phyloP scores from a whole-genome alignment of 2,797 vertebrate species.

The Manis crassicaudata region DNA sequence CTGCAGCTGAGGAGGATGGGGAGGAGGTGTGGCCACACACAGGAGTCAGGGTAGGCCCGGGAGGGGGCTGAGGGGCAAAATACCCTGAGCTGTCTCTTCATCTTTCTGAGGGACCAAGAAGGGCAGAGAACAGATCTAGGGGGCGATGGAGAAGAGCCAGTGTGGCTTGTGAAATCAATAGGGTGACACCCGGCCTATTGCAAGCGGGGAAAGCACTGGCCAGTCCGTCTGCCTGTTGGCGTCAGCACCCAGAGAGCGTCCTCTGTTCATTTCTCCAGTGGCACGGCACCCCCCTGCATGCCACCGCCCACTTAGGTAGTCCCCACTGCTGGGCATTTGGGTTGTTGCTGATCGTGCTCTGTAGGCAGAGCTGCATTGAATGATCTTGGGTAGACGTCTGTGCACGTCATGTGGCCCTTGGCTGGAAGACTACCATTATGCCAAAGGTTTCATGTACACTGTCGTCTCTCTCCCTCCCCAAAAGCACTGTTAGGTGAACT shows the following conservation, averaged over 20 bases:
- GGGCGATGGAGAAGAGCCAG: not conserved
- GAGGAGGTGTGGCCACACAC: not conserved
- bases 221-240: not conserved
- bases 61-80: not conserved
- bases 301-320: not conserved
- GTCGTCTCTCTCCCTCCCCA: not conserved
- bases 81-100: not conserved
- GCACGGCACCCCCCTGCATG: not conserved
- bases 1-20: not conserved
- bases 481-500: not conserved
- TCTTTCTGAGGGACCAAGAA: not conserved
- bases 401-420: not conserved
- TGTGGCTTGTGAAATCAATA: fast-evolving
- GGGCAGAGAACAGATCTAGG: not conserved
- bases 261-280: not conserved
- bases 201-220: too few species aligned
- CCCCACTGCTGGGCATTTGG: not conserved
- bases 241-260: not conserved
- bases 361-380: not conserved
- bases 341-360: not conserved
- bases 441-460: not conserved
- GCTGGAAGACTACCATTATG: not conserved
- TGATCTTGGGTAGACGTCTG: not conserved
- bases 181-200: not conserved
- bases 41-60: not conserved